phyloP scores from a whole-genome alignment of 2,888 invertebrate genomes.

The Cordilura impudica region DNA sequence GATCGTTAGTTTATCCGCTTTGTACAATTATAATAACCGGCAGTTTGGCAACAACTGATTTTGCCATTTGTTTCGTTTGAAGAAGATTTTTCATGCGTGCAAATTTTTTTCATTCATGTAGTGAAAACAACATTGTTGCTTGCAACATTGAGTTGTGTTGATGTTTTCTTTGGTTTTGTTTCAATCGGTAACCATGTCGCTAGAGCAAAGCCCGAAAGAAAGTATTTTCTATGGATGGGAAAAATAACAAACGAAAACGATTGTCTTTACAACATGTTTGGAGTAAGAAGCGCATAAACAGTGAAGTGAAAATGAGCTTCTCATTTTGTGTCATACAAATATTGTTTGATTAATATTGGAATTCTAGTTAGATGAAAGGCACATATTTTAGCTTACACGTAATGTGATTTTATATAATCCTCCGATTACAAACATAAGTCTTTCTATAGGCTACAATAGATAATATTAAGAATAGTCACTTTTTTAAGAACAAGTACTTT shows the following conservation, averaged over 20 bases:
- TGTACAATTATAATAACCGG: conserved; percentile 58
- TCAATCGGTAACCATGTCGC: conserved; percentile 40
- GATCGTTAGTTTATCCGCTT: conserved; percentile 36
- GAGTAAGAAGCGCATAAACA: conserved; percentile 2
- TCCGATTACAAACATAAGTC: too few species aligned
- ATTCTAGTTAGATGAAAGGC: too few species aligned
- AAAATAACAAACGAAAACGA: neutral
- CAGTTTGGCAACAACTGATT: conserved; percentile 61
- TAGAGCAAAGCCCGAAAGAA: neutral
- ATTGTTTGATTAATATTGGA: too few species aligned
- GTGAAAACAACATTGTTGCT: conserved; percentile 30
- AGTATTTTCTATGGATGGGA: neutral
- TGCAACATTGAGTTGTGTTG: conserved; percentile 26
- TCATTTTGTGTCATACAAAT: too few species aligned
- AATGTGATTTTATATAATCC: neutral
- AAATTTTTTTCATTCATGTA: conserved; percentile 32
- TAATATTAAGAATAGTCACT: neutral
- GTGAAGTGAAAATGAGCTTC: neutral
- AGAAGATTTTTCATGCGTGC: conserved; percentile 59
- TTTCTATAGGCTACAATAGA: neutral
- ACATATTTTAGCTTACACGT: neutral
- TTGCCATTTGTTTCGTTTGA: conserved; percentile 58
- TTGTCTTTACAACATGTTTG: conserved; percentile 31
- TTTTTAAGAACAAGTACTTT: neutral
- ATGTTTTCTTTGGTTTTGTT: neutral